Evolutionary conservation across 2,113 vertebrate genomes (phyloP), one percentile per base, ranked within the genome.

Genomic region (Tragelaphus strepsiceros): DNA sequence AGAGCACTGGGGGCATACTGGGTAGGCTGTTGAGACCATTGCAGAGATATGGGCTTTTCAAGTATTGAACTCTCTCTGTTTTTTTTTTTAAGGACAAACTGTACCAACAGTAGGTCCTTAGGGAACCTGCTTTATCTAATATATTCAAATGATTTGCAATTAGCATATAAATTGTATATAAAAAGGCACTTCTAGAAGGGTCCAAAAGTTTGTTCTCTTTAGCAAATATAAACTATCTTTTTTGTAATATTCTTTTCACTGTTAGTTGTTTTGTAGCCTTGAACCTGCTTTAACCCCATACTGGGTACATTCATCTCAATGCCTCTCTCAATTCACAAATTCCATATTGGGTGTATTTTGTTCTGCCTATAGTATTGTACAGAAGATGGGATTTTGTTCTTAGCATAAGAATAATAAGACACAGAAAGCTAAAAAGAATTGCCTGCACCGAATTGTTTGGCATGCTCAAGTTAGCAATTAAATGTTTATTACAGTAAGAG

Each of bases 61-160:
- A 56, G 32, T 88, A 59, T 26, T 88, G 93, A 32, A 54, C 49
- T 87, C 43, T 89, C 49, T 96, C 51, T 58, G 2, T 84, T 88
- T 87, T 59, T 56, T 83, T 32, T 49, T 32, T 49, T 22, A 90
- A 96, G 62, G 88, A 77, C 49, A 91, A 93, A 59, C 58, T 81
- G 28, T 91, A 84, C 91, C 85, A 94, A 88, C 17, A 54, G 58
- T 59, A 53, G 43, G 21, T 91, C 54, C 82, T 96, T 81, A 81
- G 61, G 86, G 67, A 93, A 74, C 24, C 30, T 93, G 43, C 78
- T 86, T 87, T 96, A 93, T 88, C 58, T 96, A 90, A 94, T 92
- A 88, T 64, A 97, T 56, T 96, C 86, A 93, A 94, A 77, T 96
- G 67, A 92, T 84, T 92, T 92, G 54, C 74, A 94, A 84, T 92